Conservation (phyloP, 2,797 vertebrate species). For the Sciurus carolinensis region DNA sequence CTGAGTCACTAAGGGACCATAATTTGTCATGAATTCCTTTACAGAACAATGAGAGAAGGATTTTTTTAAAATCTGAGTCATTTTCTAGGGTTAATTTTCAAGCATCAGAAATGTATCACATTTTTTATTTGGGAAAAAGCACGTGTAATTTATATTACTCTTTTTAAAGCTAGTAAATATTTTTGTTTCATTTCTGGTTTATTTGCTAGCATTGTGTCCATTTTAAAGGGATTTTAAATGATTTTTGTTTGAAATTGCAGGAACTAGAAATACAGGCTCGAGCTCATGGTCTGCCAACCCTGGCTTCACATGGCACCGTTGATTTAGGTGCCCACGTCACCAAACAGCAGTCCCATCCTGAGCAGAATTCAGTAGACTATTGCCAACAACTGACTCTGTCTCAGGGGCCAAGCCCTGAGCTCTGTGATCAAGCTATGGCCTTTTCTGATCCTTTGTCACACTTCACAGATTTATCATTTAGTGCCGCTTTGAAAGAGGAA, state of each 20-base stretch:
- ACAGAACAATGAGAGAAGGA: not conserved
- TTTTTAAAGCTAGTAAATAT: constrained; percentile 39
- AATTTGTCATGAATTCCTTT: not conserved
- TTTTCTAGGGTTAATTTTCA: constrained; percentile 58
- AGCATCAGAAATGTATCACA: not conserved
- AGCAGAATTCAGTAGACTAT: constrained; percentile 93
- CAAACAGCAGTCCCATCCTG: constrained; percentile 93
- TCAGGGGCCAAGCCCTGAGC: constrained; percentile 89
- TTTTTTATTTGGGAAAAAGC: constrained; percentile 9
- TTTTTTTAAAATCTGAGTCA: not conserved
- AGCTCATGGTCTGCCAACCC: constrained; percentile 94
- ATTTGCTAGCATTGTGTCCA: not conserved
- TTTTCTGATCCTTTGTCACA: constrained; percentile 98
- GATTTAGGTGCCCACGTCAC: constrained; percentile 94
- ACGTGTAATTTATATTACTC: not conserved
- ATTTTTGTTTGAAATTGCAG: constrained; percentile 89
- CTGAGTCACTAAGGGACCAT: not conserved
- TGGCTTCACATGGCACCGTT: constrained; percentile 90
- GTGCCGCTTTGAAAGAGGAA: constrained; percentile 96
- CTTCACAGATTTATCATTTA: constrained; percentile 98
- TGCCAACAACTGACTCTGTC: constrained; percentile 90
- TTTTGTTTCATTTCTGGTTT: constrained; percentile 38
- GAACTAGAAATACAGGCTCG: constrained; percentile 98
- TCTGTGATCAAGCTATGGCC: constrained; percentile 91
- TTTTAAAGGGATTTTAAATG: constrained; percentile 68